Conservation (phyloP, 2,113 vertebrate species). For the Columba livia region DNA sequence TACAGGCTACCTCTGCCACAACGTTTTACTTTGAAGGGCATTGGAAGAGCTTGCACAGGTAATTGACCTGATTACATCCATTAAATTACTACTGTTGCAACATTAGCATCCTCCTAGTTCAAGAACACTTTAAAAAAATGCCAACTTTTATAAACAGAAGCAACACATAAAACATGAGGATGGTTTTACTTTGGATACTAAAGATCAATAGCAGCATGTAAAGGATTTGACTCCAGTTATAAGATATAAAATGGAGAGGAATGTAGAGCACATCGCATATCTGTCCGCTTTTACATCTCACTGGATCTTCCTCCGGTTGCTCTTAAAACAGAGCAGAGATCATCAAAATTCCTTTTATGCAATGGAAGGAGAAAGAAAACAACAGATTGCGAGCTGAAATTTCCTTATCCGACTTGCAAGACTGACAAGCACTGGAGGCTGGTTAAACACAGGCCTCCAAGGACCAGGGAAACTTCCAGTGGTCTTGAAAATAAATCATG, state of each 20-base stretch:
- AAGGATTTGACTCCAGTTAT: background rate
- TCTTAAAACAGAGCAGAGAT: constrained; percentile 21
- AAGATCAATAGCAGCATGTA: background rate
- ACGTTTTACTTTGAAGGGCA: background rate
- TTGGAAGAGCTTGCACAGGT: background rate
- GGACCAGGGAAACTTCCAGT: background rate
- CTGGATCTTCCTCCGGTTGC: background rate
- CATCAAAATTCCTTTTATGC: constrained; percentile 14
- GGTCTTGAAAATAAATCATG: background rate
- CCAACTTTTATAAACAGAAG: background rate
- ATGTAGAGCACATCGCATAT: background rate
- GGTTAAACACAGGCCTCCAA: background rate
- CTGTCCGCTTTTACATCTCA: background rate
- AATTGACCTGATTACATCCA: background rate
- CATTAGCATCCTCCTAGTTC: background rate
- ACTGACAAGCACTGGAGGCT: background rate
- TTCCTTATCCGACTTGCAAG: background rate
- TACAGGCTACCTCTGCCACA: background rate
- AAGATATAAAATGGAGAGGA: background rate
- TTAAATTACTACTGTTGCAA: background rate
- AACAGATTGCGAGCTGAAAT: constrained; percentile 30
- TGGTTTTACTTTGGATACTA: background rate
- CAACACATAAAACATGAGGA: background rate
- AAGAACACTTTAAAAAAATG: background rate
- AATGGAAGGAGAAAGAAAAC: constrained; percentile 27